phyloP scores from a whole-genome alignment of 2,113 vertebrate species.

The Platycercus adscitus region DNA sequence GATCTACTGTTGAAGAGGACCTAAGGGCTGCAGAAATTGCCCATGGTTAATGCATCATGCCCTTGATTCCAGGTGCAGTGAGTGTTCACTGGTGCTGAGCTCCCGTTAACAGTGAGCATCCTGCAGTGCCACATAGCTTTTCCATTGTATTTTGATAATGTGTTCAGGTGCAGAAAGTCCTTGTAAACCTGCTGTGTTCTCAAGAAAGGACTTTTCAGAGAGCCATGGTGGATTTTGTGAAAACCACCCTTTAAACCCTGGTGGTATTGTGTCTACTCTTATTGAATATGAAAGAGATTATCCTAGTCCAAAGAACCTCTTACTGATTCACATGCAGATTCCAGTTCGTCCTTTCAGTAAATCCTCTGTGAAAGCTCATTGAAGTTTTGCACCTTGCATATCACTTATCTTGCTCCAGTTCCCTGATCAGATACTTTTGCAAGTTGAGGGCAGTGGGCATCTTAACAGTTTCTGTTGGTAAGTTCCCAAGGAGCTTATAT shows the following conservation, averaged over 20 bases:
- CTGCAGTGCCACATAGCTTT: not conserved
- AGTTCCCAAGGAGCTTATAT: not conserved
- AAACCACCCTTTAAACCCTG: not conserved
- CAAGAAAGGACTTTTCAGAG: not conserved
- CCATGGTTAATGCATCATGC: not conserved
- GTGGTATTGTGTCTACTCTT: not conserved
- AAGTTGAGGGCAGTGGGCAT: not conserved
- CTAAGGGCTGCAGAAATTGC: not conserved
- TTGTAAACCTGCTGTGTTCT: not conserved
- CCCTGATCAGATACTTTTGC: not conserved
- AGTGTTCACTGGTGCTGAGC: not conserved
- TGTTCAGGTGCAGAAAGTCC: not conserved
- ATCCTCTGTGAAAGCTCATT: not conserved
- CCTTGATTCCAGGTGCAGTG: not conserved
- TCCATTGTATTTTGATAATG: not conserved
- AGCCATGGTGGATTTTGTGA: not conserved
- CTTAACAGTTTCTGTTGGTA: not conserved
- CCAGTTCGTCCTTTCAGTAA: not conserved
- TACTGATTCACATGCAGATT: not conserved
- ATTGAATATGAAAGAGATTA: not conserved
- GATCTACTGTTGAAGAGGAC: not conserved
- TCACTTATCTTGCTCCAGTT: not conserved
- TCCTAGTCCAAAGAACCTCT: not conserved
- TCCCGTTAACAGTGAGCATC: rapidly evolving
- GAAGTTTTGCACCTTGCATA: not conserved